Base-by-base conservation (phyloP, 2,113 vertebrate species). In the Sterna hirundo region DNA sequence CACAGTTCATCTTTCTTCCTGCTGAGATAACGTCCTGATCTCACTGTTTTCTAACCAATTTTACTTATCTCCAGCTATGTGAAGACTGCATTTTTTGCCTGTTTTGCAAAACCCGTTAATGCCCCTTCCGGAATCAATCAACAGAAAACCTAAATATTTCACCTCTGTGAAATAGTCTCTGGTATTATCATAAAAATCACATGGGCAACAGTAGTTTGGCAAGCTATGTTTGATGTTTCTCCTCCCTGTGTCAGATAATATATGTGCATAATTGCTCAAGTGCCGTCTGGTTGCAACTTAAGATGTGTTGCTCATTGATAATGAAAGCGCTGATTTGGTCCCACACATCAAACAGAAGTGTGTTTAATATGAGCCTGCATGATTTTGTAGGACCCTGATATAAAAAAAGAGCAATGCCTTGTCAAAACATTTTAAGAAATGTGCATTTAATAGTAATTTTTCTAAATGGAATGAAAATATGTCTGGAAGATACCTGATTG, bases 211-310 rank as follows among this genome's bases (percentile, higher is more conserved):
- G 75, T 85, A 91, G 76, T 51, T 86, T 91, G 78, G 78, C 82
- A 96, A 81, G 83, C 81, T 95, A n/a, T 74, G 84, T 91, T 88
- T 96, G 94, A 95, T 95, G 79, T 94, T 96, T 96, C 92, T 81
- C 68, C 83, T 90, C 64, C 60, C 34, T 90, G 76, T 2, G 17
- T 70, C 66, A 88, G 82, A 87, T 96, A 96, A 97, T 95, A 51
- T 96, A 95, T 96, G 97, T 83, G 82, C 95, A 91, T 97, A 96
- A 95, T 95, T 93, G 87, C 93, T 91, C 54, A 90, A 93, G 84
- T 83, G 78, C 91, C 52, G 88, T 89, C 94, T 97, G 95, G 71
- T 94, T 96, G 75, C 71, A 91, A 55, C 94, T 83, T 90, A 61
- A 95, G 94, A 96, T 91, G 91, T 95, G 93, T 95, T 95, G 91